These are phyloP conservation scores for Furnarius figulus DNA, from an alignment of 2,113 vertebrate genomes.

Conservation along the genomic window DNA sequence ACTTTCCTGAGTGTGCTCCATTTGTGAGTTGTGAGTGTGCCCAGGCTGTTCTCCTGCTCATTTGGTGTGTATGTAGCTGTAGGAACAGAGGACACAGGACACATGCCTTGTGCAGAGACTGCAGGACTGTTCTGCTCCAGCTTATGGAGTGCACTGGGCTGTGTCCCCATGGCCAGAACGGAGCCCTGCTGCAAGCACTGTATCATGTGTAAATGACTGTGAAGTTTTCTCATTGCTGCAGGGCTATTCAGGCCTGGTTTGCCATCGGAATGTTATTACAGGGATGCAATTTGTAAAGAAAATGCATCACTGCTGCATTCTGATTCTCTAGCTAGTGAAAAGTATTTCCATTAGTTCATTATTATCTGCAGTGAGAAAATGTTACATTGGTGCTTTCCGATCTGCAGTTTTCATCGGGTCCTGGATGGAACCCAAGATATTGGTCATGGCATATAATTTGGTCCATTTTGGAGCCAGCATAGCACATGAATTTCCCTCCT, in stretches of 20 bases:
- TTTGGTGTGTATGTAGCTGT: accelerated
- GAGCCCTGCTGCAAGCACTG: not conserved
- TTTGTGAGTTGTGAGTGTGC: not conserved
- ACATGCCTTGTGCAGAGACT: not conserved
- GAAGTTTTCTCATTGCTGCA: not conserved
- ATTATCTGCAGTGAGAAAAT: not conserved
- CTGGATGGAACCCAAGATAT: not conserved
- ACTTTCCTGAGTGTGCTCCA: not conserved
- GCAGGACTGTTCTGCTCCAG: not conserved
- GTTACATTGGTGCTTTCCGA: not conserved
- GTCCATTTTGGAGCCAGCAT: not conserved
- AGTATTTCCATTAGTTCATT: not conserved
- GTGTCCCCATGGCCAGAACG: not conserved
- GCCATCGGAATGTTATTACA: not conserved
- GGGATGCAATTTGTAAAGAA: not conserved
- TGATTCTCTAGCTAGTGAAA: not conserved
- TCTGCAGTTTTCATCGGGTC: not conserved
- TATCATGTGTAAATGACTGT: not conserved
- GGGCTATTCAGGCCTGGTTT: not conserved
- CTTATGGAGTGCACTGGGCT: not conserved
- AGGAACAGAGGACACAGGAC: not conserved
- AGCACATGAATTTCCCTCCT: not conserved
- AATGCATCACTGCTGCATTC: not conserved
- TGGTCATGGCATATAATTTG: not conserved
- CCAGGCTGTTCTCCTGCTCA: not conserved